A percentile compares a stretch with the other conserved stretches of the same genome.
Conservation (phyloP, 2,113 vertebrate species). For the Columba livia region DNA sequence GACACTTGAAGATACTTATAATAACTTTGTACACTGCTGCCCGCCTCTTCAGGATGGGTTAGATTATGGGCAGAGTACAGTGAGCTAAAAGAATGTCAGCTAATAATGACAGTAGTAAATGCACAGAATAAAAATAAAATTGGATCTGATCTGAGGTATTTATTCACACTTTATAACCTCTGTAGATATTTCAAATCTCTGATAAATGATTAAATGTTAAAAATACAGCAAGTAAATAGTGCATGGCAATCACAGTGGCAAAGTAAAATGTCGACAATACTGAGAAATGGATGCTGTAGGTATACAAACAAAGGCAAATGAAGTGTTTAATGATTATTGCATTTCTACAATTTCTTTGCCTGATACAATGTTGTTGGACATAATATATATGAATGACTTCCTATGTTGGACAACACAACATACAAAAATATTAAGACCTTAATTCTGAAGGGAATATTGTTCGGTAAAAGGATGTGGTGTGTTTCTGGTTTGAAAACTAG, state of each 20-base stretch:
- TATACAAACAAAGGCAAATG: not conserved
- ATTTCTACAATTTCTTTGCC: not conserved
- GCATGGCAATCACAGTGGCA: not conserved
- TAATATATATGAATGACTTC: not conserved
- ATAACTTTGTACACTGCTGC: not conserved
- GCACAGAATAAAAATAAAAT: not conserved
- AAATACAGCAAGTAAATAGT: not conserved
- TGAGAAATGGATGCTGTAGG: not conserved
- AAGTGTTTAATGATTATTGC: not conserved
- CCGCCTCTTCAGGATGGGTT: not conserved
- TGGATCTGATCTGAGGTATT: not conserved
- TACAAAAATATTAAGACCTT: not conserved
- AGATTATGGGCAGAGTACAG: not conserved
- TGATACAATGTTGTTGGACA: not conserved
- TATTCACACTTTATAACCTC: not conserved
- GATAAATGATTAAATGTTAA: not conserved
- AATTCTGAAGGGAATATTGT: not conserved
- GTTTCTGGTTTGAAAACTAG: not conserved
- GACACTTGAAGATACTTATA: not conserved
- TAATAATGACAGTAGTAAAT: not conserved
- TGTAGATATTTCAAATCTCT: not conserved
- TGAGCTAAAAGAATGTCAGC: not conserved
- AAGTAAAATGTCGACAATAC: not conserved
- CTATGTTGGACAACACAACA: not conserved
- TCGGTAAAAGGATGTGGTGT: not conserved